Base-by-base conservation (phyloP, 2,113 vertebrate species). In the Anseranas semipalmata region DNA sequence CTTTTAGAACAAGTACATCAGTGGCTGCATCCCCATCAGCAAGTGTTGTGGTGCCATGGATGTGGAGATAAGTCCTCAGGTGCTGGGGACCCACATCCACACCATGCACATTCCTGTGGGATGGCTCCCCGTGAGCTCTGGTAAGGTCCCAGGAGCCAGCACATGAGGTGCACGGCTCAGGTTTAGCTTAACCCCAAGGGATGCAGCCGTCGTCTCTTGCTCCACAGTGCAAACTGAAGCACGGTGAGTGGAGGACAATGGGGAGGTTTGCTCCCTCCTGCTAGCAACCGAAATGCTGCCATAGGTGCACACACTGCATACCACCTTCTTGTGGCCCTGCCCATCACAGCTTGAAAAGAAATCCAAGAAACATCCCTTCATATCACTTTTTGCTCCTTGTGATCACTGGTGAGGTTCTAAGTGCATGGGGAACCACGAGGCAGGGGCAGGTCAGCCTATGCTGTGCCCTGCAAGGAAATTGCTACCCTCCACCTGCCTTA, bases 41-140 rank as follows among this genome's bases (percentile, higher is more conserved):
- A 2, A 46, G 46, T 0, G 0, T 37, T 33, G 55, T 35, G 18
- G 27, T 60, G 46, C 89, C 7, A 0, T 24, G 58, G 14, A 32
- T 39, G 71, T 25, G 33, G 55, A 65, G 33, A 37, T 53, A 3
- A 71, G 50, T 18, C 55, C 33, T 9, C 25, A 19, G 27, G 12
- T 67, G 56, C 55, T 20, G 39, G 35, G 50, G 16, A 48, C 70
- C 3, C 3, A 7, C 53, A 46, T 28, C 81, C 53, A 35, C 25
- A 15, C 53, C 28, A 0, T 12, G 7, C 6, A 1, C 10, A 3
- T 71, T 66, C 11, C 63, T 43, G 0, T 21, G 30, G 68, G 9
- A n/a, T 1, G 0, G n/a, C 46, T 77, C 60, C 58, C 46, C 41
- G n/a, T 0, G 1, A 66, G 75, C 70, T 65, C 75, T 66, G 46